phyloP scores from a whole-genome alignment of 2,888 invertebrate genomes.

The Drosophila picticornis region DNA sequence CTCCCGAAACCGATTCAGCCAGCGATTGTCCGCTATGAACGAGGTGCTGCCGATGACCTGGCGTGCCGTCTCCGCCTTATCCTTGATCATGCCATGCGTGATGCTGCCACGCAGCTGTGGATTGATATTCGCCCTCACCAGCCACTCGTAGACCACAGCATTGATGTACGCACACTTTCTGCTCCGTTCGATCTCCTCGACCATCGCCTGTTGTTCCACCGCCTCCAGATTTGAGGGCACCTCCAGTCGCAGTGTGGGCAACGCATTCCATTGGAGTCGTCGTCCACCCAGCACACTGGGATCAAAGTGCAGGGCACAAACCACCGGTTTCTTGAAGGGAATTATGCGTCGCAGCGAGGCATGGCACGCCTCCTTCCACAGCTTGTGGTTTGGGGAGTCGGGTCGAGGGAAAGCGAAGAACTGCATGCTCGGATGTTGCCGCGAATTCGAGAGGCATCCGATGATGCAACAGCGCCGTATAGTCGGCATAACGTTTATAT shows the following conservation, averaged over 20 bases:
- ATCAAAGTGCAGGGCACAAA: conserved; percentile 83
- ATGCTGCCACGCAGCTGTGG: conserved; percentile 82
- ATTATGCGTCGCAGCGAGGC: conserved; percentile 83
- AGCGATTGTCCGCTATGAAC: conserved; percentile 82
- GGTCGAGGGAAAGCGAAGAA: conserved; percentile 84
- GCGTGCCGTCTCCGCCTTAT: conserved; percentile 81
- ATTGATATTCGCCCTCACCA: conserved; percentile 82
- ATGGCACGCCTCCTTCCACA: conserved; percentile 84
- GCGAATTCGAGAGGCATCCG: conserved; percentile 83
- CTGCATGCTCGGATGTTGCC: conserved; percentile 82
- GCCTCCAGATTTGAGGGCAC: conserved; percentile 81
- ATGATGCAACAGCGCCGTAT: conserved; percentile 84
- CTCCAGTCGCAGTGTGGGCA: conserved; percentile 79
- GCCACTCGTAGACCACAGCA: conserved; percentile 84
- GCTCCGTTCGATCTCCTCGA: conserved; percentile 83
- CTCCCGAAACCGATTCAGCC: conserved; percentile 83
- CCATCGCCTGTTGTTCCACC: conserved; percentile 81
- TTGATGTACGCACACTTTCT: conserved; percentile 83
- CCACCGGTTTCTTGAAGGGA: conserved; percentile 83
- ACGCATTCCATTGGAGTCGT: conserved; percentile 79
- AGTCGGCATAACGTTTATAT: conserved; percentile 77
- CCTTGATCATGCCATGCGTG: conserved; percentile 83
- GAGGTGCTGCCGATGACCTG: conserved; percentile 80
- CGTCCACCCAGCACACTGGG: conserved; percentile 82
- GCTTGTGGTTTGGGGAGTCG: conserved; percentile 80